Evolutionary conservation across 2,113 vertebrate species (phyloP), one percentile per base, ranked within the genome.

Genomic region (Prionailurus bengalensis): DNA sequence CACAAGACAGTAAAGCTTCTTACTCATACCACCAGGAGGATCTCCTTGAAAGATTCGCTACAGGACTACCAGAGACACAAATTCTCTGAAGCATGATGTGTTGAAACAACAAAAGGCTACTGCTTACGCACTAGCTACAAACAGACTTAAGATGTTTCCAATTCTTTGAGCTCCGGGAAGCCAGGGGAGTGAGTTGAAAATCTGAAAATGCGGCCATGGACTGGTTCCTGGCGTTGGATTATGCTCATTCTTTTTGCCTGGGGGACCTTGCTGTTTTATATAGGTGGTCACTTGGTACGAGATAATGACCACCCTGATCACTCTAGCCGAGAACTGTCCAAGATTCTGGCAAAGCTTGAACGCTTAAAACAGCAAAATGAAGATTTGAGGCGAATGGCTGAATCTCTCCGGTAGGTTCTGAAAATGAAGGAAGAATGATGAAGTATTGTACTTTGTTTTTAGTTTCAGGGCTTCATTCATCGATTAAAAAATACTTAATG

Each of bases 181-280:
- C 97, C 97, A 97, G 92, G 93, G 91, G 90, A 98, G 97, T 97
- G 98, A 99, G 96, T n/a, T 98, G 98, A 99, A 98, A 98, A 98
- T 98, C 98, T 99, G 98, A 99, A 99, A 99, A 99, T 99, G 99
- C 99, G 99, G 98, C 99, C 99, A 99, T 99, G 99, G 99, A 99
- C 99, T 96, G 99, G 99, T 97, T 99, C 99, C 97, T 99, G 99
- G 99, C 99, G 99, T 98, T 99, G 99, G 99, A 99, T 99, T 99
- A 99, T 99, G 99, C 99, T 99, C 98, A 99, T 99, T 99, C 99
- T 99, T 98, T 99, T 99, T 98, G 99, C 99, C 87, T 99, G 99
- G 99, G 99, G 99, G 89, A 99, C 99, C 42, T 99, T 99, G 97
- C 99, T 99, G 0, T 99, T 99, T 99, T 99, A 99, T 98, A 99